These are phyloP conservation scores for Eurystomus glaucurus DNA, from an alignment of 2,797 vertebrate genomes.

Conservation along the genomic window DNA sequence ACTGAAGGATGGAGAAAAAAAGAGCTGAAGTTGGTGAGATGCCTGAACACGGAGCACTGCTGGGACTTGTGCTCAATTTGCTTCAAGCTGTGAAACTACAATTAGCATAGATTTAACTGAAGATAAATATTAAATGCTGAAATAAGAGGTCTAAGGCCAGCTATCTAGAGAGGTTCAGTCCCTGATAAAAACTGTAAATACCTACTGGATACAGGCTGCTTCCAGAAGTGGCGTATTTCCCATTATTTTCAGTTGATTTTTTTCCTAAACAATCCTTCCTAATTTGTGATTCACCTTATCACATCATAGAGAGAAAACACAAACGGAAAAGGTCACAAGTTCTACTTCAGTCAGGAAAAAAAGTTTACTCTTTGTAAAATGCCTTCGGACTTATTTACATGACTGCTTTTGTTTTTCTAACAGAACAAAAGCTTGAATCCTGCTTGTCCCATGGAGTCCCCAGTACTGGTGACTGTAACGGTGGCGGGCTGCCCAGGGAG, in stretches of 20 bases:
- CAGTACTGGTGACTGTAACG: neutral
- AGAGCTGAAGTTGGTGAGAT: neutral
- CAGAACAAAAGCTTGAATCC: neutral
- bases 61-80: neutral
- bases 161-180: neutral
- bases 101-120: neutral
- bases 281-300: neutral
- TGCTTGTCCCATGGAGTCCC: neutral
- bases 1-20: neutral
- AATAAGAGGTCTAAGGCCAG: constrained; percentile 5
- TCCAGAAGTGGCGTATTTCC: neutral
- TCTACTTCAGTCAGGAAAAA: neutral
- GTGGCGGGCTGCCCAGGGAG: neutral
- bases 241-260: neutral
- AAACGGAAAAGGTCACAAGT: neutral
- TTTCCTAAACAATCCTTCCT: neutral
- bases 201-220: neutral
- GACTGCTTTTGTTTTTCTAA: neutral
- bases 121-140: constrained; percentile 8
- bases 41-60: neutral
- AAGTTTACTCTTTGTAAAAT: neutral
- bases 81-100: constrained; percentile 15
- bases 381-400: neutral
- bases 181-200: neutral
- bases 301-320: neutral